Percentiles rank a stretch among this genome's conserved stretches.
phyloP scores from a whole-genome alignment of 2,113 vertebrate species.

The Narcine bancroftii region DNA sequence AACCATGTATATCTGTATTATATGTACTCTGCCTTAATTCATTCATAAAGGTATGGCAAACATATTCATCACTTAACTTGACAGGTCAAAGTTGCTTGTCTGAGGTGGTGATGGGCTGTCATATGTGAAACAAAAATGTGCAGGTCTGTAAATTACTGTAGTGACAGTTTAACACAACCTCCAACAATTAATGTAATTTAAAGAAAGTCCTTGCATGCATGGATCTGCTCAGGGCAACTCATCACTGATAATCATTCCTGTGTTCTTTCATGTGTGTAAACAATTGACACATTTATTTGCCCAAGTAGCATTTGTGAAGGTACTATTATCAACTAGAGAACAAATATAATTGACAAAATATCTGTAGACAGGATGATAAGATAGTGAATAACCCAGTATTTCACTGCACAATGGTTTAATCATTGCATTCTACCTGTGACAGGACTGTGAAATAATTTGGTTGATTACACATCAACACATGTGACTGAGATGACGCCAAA shows the following conservation, averaged over 20 bases:
- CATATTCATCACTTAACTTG: background rate
- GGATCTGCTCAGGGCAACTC: background rate
- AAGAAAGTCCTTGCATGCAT: background rate
- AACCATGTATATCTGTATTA: no score
- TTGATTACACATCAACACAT: conserved; percentile 21
- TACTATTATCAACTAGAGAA: background rate
- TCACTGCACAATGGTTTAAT: background rate
- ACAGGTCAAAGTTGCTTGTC: background rate
- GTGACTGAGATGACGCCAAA: background rate
- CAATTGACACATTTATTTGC: background rate
- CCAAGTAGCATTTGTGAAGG: background rate
- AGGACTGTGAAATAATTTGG: background rate
- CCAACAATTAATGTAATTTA: background rate
- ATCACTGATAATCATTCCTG: background rate
- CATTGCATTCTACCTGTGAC: background rate
- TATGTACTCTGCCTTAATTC: no score
- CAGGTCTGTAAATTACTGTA: background rate
- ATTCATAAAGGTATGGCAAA: background rate
- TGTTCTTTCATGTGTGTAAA: background rate
- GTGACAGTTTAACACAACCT: background rate
- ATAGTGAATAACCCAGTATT: background rate
- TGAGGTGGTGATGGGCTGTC: background rate
- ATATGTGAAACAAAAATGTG: background rate
- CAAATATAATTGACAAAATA: background rate
- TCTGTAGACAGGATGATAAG: background rate